Base-by-base conservation (phyloP, 1,140 invertebrate species). In the Drosophila micromelanica region DNA sequence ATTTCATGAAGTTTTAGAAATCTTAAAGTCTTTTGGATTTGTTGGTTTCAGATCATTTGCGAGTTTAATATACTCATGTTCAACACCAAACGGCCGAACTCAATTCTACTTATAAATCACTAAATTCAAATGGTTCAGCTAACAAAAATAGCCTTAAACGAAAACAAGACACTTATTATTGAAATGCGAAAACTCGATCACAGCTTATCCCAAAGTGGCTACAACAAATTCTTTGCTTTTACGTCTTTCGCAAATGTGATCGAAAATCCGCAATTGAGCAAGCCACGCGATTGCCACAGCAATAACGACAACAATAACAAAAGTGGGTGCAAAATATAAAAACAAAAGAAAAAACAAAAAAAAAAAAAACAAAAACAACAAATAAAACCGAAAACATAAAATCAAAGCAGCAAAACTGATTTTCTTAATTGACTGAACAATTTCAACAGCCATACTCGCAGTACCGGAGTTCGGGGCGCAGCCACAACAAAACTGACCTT, bases 351-450 rank as follows among this genome's bases (percentile, higher is more conserved):
- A 8, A 30, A 49, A 13, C 13, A 49, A 13, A 49, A 30, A 0
- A n/a, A 27, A 27, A 30, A 49, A 8, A 30, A 49, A 13, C 13
- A 49, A 13, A 49, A 30, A 0, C 15, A 17, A 48, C 11, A 13
- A 17, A 35, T 23, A 23, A 23, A 23, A 23, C 20, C 20, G 20
- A 27, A 15, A 32, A 13, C 13, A n/a, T 30, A 17, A 52, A 65
- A 30, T 8, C 74, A 51, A 78, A 74, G 77, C 70, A 68, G 70
- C 78, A 43, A 65, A 86, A 81, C 73, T 78, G 75, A 86, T 86
- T 87, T 87, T 81, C 78, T 79, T 89, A 89, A 87, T 89, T 89
- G 84, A 76, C 84, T 82, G 64, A 76, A 61, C 82, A 89, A 59
- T 79, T 82, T 79, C 82, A 86, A 78, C 82, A 86, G 71, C 30